These are phyloP conservation scores for Pungitius pungitius DNA, from an alignment of 2,113 vertebrate species.

Conservation along the genomic window DNA sequence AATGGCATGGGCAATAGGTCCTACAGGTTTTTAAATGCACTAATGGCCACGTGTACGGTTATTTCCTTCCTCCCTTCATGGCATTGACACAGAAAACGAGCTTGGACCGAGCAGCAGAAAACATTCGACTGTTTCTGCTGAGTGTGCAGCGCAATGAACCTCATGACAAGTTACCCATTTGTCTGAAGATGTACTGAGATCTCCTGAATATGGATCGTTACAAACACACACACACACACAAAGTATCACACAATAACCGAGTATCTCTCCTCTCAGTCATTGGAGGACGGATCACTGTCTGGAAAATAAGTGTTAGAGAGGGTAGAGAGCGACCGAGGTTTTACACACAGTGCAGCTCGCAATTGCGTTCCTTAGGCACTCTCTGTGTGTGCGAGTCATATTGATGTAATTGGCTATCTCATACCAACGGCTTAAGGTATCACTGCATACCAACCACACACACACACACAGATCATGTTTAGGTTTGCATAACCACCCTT, in stretches of 20 bases:
- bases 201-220: background rate
- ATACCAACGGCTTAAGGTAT: conserved; percentile 46
- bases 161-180: background rate
- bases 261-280: background rate
- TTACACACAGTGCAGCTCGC: conserved; percentile 44
- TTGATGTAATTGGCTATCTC: conserved; percentile 65
- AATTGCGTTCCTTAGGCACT: conserved; percentile 48
- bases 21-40: background rate
- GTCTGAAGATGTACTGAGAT: conserved; percentile 6
- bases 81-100: background rate
- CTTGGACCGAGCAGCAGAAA: background rate
- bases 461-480: background rate
- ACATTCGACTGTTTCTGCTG: background rate
- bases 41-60: background rate
- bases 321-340: conserved; percentile 22
- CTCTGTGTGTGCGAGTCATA: conserved; percentile 54
- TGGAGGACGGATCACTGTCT: background rate
- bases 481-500: background rate
- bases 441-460: background rate
- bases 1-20: background rate
- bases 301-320: background rate
- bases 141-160: background rate
- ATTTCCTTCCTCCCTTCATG: background rate
- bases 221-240: conserved; percentile 1
- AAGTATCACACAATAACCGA: background rate